A percentile compares a stretch with the other conserved stretches of the same genome.
These are phyloP conservation scores for Cottus gobio DNA, from an alignment of 2,113 vertebrate species.

Conservation along the genomic window DNA sequence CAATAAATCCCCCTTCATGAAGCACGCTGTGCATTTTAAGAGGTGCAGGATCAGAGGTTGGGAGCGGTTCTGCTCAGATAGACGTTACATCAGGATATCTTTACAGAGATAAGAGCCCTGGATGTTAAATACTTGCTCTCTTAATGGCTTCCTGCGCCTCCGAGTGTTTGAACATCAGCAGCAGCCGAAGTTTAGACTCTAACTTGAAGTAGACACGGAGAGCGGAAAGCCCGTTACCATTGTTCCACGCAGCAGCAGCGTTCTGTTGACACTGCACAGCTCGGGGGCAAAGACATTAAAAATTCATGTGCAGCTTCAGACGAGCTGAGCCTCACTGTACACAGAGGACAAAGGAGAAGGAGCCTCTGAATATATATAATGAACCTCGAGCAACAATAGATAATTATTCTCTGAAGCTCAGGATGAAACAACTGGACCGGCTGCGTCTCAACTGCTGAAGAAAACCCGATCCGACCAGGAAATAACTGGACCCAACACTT, in stretches of 20 bases:
- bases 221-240: neutral
- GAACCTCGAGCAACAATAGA: neutral
- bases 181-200: constrained; percentile 16
- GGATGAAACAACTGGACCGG: neutral
- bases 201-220: neutral
- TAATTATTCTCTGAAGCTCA: constrained; percentile 32
- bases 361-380: constrained; percentile 29
- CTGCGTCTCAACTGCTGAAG: neutral
- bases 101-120: neutral
- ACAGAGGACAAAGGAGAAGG: constrained; percentile 16
- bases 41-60: neutral
- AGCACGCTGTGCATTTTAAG: neutral
- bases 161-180: constrained; percentile 37
- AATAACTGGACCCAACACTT: neutral
- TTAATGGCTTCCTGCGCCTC: constrained; percentile 4
- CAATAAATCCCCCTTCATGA: neutral
- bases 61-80: neutral
- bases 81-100: neutral
- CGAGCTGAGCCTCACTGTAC: constrained; percentile 16
- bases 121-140: neutral
- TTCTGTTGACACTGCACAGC: constrained; percentile 42
- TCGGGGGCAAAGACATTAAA: constrained; percentile 55
- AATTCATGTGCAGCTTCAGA: constrained; percentile 57
- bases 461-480: neutral
- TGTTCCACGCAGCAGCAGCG: neutral